Evolutionary conservation across 1,140 invertebrate genomes (phyloP), one percentile per base, ranked within the genome.

Genomic region (Drosophila trapezifrons): DNA sequence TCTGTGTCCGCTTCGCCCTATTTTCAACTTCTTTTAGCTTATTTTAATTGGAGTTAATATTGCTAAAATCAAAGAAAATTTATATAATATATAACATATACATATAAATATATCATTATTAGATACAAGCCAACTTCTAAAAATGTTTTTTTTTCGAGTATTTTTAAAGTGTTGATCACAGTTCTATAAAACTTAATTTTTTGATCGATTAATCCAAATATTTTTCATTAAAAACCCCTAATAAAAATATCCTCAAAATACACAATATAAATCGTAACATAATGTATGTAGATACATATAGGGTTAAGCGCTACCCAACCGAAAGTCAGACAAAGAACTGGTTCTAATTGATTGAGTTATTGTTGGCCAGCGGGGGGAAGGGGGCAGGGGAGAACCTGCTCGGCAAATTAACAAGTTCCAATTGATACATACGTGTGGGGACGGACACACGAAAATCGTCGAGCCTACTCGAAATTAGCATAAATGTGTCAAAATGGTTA

Each of bases 361-460:
- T 70, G 49, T 18, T 18, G 17, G 45, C 9, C 25, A 29, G 27
- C 20, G 13, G 45, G 6, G 35, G 47, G 35, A 66, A 55, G 64
- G 67, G 67, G 49, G 66, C 59, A 56, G 49, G 71, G 73, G 56
- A 52, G 75, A 82, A 83, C 80, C 72, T 84, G 81, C 65, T 77
- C 80, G 59, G 47, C 77, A 62, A 84, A 84, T 84, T 84, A 84
- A 84, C 80, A 84, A 84, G 81, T 84, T 80, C 69, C 80, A 83
- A 84, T 84, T 85, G 81, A 84, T 64, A 66, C 73, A 67, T 46
- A 71, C 66, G 66, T 66, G 66, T 57, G 40, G 64, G 64, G 64
- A 46, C 40, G 25, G 57, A 66, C 27, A 32, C 62, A 64, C 35
- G 37, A 78, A 79, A 70, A 76, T 82, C 27, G 35, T 71, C 67